Evolutionary conservation across 2,113 vertebrate species (phyloP).

Genomic region (Rhineura floridana): DNA sequence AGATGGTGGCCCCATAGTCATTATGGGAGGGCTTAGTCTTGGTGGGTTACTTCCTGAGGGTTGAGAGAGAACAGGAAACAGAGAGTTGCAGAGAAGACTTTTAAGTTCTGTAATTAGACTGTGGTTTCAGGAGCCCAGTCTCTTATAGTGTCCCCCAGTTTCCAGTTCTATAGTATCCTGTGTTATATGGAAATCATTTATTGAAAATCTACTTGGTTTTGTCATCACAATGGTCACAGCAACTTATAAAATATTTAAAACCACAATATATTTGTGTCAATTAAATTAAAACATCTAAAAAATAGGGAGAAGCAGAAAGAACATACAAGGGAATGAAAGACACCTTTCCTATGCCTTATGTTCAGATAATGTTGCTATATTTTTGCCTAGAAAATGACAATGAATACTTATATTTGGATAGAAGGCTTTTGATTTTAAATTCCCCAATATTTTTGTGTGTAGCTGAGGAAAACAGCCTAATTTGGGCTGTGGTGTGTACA

Average conservation of each 20-base stretch:
- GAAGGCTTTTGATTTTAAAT: not conserved
- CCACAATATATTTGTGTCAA: not conserved
- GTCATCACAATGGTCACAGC: not conserved
- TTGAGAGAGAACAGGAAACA: not conserved
- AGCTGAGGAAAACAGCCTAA: not conserved
- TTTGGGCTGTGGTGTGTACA: too few relatives aligned
- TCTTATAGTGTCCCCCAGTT: not conserved
- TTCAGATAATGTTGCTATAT: not conserved
- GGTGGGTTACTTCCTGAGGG: not conserved
- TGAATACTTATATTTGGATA: not conserved
- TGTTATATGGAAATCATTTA: not conserved
- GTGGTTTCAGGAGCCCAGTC: not conserved
- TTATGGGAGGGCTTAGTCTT: not conserved
- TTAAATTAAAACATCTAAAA: not conserved
- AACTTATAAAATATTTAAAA: not conserved
- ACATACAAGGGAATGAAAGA: not conserved
- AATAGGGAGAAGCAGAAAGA: not conserved
- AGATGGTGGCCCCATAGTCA: not conserved
- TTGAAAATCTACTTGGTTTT: not conserved
- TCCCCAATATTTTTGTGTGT: not conserved
- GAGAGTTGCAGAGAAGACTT: not conserved
- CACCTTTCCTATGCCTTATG: too few relatives aligned
- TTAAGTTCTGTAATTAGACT: not conserved
- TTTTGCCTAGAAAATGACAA: not conserved
- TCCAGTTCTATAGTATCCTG: not conserved